Base-by-base conservation (phyloP, 2,113 vertebrate species). In the Romanogobio albipinnatus region DNA sequence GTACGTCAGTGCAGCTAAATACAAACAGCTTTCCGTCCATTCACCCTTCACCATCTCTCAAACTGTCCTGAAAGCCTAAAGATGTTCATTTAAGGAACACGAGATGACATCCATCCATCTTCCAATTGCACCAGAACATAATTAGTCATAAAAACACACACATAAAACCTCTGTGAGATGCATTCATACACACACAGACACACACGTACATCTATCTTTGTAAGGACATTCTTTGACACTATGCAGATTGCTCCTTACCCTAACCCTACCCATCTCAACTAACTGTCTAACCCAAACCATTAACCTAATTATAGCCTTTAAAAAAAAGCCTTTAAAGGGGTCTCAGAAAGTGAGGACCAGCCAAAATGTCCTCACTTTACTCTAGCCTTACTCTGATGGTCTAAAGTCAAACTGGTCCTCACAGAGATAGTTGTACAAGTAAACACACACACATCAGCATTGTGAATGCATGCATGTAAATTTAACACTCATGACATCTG, bases 91-190 rank as follows among this genome's bases (percentile, higher is more conserved):
- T 43, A 74, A 85, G 76, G 4, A 81, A 82, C 77, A 87, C 88
- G 84, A 79, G 73, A 79, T 71, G 51, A 64, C 79, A 62, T 36
- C 13, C 51, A 47, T 84, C 26, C 43, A 26, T 22, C 56, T 26
- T 68, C 8, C 39, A 62, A 45, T 58, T 83, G 26, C 81, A 80
- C 51, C 13, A 45, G 62, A 43, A 68, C 71, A 84, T 78, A 59
- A 84, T 24, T 45, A 36, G 5, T 83, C 88, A 91, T 64, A 88
- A 87, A 87, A 74, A 82, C 82, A 70, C 53, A 70, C 49, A 86
- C 58, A 70, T 73, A 77, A 89, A 87, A 80, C 81, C 81, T 84
- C 26, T 86, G 71, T 78, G 83, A 45, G 13, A 53, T 4, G 3
- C 45, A 53, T 45, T 47, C 59, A 36, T 70, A 79, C 59, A 58